phyloP scores from a whole-genome alignment of 1,140 invertebrate species.

The Drosophila fuyamai region DNA sequence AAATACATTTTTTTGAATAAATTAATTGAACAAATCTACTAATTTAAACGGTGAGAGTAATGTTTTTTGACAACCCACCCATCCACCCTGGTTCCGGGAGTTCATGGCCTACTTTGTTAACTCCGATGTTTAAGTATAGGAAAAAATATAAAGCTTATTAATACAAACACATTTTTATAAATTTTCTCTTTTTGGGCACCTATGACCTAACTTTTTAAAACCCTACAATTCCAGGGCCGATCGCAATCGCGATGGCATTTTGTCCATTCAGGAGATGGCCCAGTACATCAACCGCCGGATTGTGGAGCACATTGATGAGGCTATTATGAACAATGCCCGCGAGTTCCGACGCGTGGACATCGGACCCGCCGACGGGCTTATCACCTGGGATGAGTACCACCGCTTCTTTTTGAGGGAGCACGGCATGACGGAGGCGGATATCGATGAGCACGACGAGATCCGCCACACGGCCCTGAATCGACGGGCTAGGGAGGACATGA shows the following conservation, averaged over 20 bases:
- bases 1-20: too few relatives aligned
- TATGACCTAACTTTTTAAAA: too few relatives aligned
- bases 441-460: slow-evolving; percentile 88
- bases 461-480: slow-evolving; percentile 86
- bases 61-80: too few relatives aligned
- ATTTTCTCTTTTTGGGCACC: too few relatives aligned
- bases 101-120: too few relatives aligned
- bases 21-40: too few relatives aligned
- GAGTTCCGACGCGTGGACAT: slow-evolving; percentile 91
- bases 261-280: slow-evolving; percentile 89
- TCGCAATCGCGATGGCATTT: slow-evolving; percentile 86
- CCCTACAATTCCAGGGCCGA: slow-evolving; percentile 87
- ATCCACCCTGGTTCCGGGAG: too few relatives aligned
- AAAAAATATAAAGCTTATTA: too few relatives aligned
- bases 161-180: too few relatives aligned
- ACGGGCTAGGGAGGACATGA: slow-evolving; percentile 87
- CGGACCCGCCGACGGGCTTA: slow-evolving; percentile 90
- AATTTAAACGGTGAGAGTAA: too few relatives aligned
- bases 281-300: slow-evolving; percentile 91
- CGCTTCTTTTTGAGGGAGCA: slow-evolving; percentile 89
- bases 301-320: slow-evolving; percentile 90
- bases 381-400: slow-evolving; percentile 93
- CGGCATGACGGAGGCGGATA: slow-evolving; percentile 88
- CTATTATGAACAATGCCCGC: slow-evolving; percentile 89
- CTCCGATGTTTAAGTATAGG: too few relatives aligned